Percentiles rank a stretch among this genome's conserved stretches.
Conservation (phyloP, 2,113 vertebrate species). For the Fregetta grallaria region DNA sequence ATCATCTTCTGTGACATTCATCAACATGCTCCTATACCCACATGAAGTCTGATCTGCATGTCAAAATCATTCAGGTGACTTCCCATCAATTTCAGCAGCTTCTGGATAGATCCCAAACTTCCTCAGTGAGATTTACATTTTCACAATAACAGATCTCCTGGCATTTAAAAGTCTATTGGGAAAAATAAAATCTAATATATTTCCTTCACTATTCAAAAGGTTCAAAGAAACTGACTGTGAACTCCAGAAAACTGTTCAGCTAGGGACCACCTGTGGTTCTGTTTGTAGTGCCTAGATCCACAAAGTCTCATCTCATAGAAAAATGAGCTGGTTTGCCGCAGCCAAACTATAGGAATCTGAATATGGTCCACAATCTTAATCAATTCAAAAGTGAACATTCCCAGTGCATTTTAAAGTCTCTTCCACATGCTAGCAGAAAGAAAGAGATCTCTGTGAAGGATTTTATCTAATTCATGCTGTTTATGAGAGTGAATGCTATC, state of each 20-base stretch:
- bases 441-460: neutral
- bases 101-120: neutral
- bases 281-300: neutral
- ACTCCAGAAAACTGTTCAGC: neutral
- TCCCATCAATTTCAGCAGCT: neutral
- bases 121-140: neutral
- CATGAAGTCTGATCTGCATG: neutral
- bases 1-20: neutral
- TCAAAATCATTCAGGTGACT: neutral
- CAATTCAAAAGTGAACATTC: neutral
- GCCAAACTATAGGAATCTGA: neutral
- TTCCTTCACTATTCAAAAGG: neutral
- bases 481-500: neutral
- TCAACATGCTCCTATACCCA: neutral
- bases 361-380: neutral
- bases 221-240: neutral
- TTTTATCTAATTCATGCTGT: neutral
- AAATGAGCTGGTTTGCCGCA: neutral
- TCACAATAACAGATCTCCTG: neutral
- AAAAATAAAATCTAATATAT: neutral
- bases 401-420: neutral
- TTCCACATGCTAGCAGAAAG: neutral
- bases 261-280: neutral
- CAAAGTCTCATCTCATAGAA: neutral
- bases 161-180: neutral